Evolutionary conservation across 2,113 vertebrate genomes (phyloP).

Genomic region (Pipra filicauda): DNA sequence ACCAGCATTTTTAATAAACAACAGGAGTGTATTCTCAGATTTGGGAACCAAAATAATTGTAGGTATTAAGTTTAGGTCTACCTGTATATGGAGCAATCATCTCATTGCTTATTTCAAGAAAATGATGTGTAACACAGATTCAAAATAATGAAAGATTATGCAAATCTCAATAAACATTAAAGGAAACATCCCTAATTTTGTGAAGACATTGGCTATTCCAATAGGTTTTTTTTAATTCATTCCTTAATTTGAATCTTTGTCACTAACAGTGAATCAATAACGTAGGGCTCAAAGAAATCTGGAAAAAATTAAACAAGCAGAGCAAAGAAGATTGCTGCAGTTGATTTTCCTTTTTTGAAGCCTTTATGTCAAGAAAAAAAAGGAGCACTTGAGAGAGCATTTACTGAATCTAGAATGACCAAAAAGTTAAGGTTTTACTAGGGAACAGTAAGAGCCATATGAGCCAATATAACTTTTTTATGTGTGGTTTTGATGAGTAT

Average conservation of each 20-base stretch:
- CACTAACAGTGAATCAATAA: neutral
- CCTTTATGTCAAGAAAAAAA: neutral
- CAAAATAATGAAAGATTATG: neutral
- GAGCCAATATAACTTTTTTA: neutral
- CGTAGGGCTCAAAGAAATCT: neutral
- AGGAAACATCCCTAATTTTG: neutral
- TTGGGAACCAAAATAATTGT: neutral
- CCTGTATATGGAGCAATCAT: neutral
- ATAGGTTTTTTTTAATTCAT: neutral
- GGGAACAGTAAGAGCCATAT: neutral
- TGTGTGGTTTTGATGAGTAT: neutral
- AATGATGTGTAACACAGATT: neutral
- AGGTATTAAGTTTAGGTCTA: neutral
- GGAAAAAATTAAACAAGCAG: neutral
- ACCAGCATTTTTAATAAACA: neutral
- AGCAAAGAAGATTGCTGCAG: neutral
- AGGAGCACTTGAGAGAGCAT: neutral
- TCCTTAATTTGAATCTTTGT: neutral
- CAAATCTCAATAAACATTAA: neutral
- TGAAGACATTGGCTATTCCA: neutral
- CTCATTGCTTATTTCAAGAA: neutral
- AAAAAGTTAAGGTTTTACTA: neutral
- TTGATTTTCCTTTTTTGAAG: neutral
- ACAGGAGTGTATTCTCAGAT: neutral
- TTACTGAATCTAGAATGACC: neutral